A percentile compares a stretch with the other conserved stretches of the same genome.
Evolutionary conservation across 1,140 invertebrate species (phyloP).

Genomic region (Chironomus tepperi): DNA sequence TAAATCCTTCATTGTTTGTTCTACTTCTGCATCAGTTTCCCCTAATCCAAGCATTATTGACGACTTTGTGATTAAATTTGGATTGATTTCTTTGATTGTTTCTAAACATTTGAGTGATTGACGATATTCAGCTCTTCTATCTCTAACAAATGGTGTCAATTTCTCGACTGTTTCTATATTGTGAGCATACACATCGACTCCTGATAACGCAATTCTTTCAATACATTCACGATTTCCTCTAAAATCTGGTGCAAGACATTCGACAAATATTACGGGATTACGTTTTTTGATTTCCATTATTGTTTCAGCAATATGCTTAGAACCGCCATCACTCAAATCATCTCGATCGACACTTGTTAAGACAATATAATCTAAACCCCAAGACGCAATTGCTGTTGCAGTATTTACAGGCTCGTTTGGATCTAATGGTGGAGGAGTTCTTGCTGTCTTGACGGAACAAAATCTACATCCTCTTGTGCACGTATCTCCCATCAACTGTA

Average conservation of each 20-base stretch:
- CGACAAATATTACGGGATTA: slow-evolving; percentile 81
- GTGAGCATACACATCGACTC: slow-evolving; percentile 92
- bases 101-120: slow-evolving; percentile 80
- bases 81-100: slow-evolving; percentile 70
- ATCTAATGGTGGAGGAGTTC: slow-evolving; percentile 84
- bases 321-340: slow-evolving; percentile 87
- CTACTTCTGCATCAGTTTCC: slow-evolving; percentile 85
- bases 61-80: slow-evolving; percentile 87
- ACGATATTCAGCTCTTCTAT: slow-evolving; percentile 66
- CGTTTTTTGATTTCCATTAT: slow-evolving; percentile 68
- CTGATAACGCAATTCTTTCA: slow-evolving; percentile 66
- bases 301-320: slow-evolving; percentile 84
- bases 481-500: slow-evolving; percentile 82
- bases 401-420: slow-evolving; percentile 88
- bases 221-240: slow-evolving; percentile 71
- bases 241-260: slow-evolving; percentile 97
- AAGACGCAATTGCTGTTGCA: slow-evolving; percentile 81
- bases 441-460: slow-evolving; percentile 96
- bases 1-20: slow-evolving; percentile 79
- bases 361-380: slow-evolving; percentile 97
- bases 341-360: slow-evolving; percentile 97
- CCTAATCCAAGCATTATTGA: slow-evolving; percentile 98
- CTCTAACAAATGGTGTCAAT: slow-evolving; percentile 82
- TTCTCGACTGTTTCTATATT: slow-evolving; percentile 93
- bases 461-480: slow-evolving; percentile 91